A percentile compares a stretch with the other conserved stretches of the same genome.
Evolutionary conservation across 2,888 invertebrate species (phyloP).

Genomic region (Congeria kusceri): DNA sequence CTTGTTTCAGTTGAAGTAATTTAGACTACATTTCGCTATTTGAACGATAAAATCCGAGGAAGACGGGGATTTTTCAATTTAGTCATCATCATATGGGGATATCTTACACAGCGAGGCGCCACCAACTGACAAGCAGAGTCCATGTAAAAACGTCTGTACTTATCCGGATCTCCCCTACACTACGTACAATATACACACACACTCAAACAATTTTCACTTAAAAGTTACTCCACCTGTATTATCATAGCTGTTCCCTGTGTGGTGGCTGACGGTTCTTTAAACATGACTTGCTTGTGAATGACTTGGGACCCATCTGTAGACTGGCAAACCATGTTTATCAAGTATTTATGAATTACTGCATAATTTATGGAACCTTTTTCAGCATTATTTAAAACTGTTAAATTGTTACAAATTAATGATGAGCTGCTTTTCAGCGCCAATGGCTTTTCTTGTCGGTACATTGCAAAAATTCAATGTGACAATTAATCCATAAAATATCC

Average conservation of each 20-base stretch:
- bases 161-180: no score
- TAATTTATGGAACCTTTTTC: constrained; percentile 80
- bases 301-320: constrained; percentile 79
- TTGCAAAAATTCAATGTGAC: constrained; percentile 30
- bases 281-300: constrained; percentile 80
- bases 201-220: no score
- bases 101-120: no score
- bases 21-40: no score
- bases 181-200: no score
- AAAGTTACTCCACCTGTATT: constrained; percentile 78
- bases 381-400: constrained; percentile 76
- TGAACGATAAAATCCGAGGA: no score
- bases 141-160: no score
- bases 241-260: constrained; percentile 79
- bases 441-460: constrained; percentile 82
- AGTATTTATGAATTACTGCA: constrained; percentile 82
- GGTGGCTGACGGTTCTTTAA: constrained; percentile 82
- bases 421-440: constrained; percentile 80
- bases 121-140: no score
- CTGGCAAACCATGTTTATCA: constrained; percentile 81
- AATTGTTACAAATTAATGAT: constrained; percentile 81
- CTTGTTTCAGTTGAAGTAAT: no score
- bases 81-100: no score
- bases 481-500: constrained; percentile 29
- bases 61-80: no score